Evolutionary conservation across 2,797 vertebrate genomes (phyloP).

Genomic region (Syndactyla subalaris): DNA sequence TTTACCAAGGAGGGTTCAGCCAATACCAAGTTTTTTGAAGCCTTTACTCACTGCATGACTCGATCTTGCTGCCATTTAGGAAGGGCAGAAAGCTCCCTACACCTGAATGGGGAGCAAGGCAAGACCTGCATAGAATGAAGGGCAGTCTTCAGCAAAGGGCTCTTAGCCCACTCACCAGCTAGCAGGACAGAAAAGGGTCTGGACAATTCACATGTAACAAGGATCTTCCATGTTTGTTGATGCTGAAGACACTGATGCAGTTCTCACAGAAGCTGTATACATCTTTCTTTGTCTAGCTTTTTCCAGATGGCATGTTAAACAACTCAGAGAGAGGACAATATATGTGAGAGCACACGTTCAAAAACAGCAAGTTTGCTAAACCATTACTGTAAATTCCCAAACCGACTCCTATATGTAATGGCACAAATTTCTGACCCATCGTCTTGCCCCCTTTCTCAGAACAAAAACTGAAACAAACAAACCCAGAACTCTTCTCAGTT

Average conservation of each 20-base stretch:
- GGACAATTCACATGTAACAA: neutral
- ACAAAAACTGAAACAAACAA: neutral
- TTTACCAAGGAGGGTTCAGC: neutral
- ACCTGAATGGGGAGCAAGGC: neutral
- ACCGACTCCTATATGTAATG: neutral
- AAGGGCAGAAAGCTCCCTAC: neutral
- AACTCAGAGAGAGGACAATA: neutral
- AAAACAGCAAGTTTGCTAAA: neutral
- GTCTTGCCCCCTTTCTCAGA: neutral
- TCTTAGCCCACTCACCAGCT: neutral
- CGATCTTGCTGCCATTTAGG: neutral
- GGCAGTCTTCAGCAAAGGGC: neutral
- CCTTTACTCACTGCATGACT: neutral
- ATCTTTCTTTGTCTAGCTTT: neutral
- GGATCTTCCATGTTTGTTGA: neutral
- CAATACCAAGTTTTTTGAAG: neutral
- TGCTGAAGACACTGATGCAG: neutral
- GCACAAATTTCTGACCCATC: neutral
- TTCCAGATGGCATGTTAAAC: neutral
- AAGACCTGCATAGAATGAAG: neutral
- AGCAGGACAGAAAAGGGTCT: neutral
- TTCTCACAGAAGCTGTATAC: neutral
- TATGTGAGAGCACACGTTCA: fast-evolving
- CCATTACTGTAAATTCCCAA: neutral
- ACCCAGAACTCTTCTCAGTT: neutral